Conservation (phyloP, 2,888 invertebrate species). For the Coenonympha glycerion region DNA sequence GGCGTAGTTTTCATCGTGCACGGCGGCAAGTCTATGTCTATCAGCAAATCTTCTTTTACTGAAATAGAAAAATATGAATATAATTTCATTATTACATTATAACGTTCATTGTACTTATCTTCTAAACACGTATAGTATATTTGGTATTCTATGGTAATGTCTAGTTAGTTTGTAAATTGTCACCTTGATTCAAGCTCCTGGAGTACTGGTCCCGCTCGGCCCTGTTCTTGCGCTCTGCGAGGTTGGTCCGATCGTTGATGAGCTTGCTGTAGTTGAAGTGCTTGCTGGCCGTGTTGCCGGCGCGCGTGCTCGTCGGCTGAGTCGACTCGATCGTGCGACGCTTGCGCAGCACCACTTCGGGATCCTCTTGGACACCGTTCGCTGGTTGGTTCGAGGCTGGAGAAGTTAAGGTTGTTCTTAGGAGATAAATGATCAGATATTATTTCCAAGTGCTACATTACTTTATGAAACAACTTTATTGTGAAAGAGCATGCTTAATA, state of each 20-base stretch:
- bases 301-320: constrained; percentile 54
- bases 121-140: too few species aligned
- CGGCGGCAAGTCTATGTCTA: constrained; percentile 81
- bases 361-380: constrained; percentile 45
- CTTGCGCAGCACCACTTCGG: constrained; percentile 50
- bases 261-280: constrained; percentile 80
- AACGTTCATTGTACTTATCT: too few species aligned
- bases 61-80: too few species aligned
- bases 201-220: constrained; percentile 51
- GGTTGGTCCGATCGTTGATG: too few species aligned
- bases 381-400: constrained; percentile 27
- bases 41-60: constrained; percentile 81
- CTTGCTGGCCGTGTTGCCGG: too few species aligned
- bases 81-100: too few species aligned
- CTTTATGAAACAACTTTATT: too few species aligned
- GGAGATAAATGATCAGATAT: too few species aligned
- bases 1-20: constrained; percentile 52
- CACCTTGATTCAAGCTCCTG: constrained; percentile 57
- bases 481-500: too few species aligned
- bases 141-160: too few species aligned
- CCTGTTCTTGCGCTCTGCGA: constrained; percentile 35
- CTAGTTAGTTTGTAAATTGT: constrained; percentile 6
- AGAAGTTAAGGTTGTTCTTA: too few species aligned
- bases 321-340: constrained; percentile 66
- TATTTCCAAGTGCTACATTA: too few species aligned